phyloP scores from a whole-genome alignment of 92 coral and sea anemone species.

The Zoanthus sociatus region DNA sequence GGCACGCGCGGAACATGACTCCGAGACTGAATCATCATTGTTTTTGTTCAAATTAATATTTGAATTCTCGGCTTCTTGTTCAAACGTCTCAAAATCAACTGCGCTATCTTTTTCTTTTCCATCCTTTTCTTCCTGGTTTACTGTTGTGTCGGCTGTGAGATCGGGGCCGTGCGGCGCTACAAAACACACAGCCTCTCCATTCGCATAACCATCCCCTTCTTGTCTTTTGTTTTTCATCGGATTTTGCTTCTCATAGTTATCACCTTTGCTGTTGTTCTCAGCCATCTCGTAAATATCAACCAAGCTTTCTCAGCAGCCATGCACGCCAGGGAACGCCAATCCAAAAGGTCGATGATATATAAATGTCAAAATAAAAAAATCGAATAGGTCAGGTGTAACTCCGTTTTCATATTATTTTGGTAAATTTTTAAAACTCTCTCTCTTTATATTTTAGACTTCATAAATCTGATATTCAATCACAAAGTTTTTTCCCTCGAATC shows the following conservation, averaged over 20 bases:
- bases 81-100: neutral
- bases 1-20: conserved; percentile 22
- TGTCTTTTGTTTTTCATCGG: conserved; percentile 44
- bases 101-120: neutral
- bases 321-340: conserved; percentile 18
- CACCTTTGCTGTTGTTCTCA: conserved; percentile 22
- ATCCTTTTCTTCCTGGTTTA: neutral
- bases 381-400: neutral
- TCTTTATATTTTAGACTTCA: neutral
- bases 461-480: conserved; percentile 9
- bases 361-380: conserved; percentile 27
- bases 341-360: conserved; percentile 1
- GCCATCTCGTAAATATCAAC: conserved; percentile 15
- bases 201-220: conserved; percentile 60
- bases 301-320: conserved; percentile 29
- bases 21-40: neutral
- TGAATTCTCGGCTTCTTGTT: too few relatives aligned
- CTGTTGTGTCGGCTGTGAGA: neutral
- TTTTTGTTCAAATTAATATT: neutral
- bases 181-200: neutral
- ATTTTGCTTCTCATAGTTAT: conserved; percentile 35
- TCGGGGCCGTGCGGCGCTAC: neutral
- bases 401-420: conserved; percentile 5
- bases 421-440: neutral
- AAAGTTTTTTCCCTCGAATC: neutral